These are phyloP conservation scores for Synergus japonicus DNA, from an alignment of 2,888 invertebrate genomes.

Conservation along the genomic window DNA sequence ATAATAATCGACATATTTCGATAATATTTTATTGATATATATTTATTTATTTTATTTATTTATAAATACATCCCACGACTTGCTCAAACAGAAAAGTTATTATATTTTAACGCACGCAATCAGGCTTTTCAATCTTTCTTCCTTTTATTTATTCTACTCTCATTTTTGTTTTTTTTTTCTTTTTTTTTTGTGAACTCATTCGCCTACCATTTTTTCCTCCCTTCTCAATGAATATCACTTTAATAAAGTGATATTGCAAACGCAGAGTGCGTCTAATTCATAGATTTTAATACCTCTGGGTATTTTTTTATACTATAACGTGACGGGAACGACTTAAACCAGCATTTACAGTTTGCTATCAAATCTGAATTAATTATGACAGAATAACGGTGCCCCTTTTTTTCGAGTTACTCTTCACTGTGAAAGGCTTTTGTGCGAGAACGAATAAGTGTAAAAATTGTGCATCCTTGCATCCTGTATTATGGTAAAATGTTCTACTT, in stretches of 20 bases:
- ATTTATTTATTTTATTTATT: no score
- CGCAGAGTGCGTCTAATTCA: constrained; percentile 1
- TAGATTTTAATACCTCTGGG: constrained; percentile 1
- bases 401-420: neutral
- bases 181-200: constrained; percentile 58
- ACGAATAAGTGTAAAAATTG: constrained; percentile 14
- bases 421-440: constrained; percentile 4
- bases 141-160: constrained; percentile 9
- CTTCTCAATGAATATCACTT: constrained; percentile 43
- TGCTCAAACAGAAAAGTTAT: constrained; percentile 62
- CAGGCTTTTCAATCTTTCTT: constrained; percentile 42
- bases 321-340: neutral
- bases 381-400: constrained; percentile 21
- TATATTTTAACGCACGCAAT: constrained; percentile 54
- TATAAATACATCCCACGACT: neutral
- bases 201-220: constrained; percentile 54
- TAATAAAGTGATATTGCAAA: constrained; percentile 14
- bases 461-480: neutral
- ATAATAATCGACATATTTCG: no score
- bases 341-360: constrained; percentile 22
- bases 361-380: constrained; percentile 26
- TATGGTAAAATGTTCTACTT: constrained; percentile 6
- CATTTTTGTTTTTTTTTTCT: constrained; percentile 49
- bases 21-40: no score
- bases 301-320: constrained; percentile 4